A percentile compares a stretch with the other conserved stretches of the same genome.
Evolutionary conservation across 2,797 vertebrate genomes (phyloP).

Genomic region (Cetoscarus ocellatus): DNA sequence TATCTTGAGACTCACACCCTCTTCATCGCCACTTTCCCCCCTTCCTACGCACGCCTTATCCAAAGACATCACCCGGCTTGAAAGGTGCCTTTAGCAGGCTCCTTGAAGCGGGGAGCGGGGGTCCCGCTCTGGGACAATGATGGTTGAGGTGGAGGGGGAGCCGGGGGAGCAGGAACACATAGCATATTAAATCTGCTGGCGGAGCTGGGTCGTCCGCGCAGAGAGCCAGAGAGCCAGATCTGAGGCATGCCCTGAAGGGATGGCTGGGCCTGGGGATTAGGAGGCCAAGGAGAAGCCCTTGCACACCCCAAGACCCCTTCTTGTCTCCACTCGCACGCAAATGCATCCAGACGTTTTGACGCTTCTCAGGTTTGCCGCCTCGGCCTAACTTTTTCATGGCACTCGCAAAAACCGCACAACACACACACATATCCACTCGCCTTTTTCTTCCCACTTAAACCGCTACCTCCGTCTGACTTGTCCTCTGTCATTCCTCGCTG

Average conservation of each 20-base stretch:
- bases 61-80: conserved; percentile 83
- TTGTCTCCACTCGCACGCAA: conserved; percentile 96
- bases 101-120: conserved; percentile 90
- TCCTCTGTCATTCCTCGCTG: conserved; percentile 73
- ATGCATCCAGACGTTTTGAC: conserved; percentile 94
- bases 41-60: conserved; percentile 53
- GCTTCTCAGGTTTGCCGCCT: conserved; percentile 90
- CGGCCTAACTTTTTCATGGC: conserved; percentile 87
- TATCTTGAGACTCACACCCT: conserved; percentile 51
- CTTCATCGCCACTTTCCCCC: conserved; percentile 33
- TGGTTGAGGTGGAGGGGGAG: conserved; percentile 91
- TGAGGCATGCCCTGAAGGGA: conserved; percentile 99
- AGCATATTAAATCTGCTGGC: conserved; percentile 98
- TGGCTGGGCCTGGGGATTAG: conserved; percentile 99
- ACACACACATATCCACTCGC: conserved; percentile 41
- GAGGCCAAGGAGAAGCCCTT: conserved; percentile 93
- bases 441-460: conserved; percentile 43
- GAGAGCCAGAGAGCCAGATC: conserved; percentile 90
- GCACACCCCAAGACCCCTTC: conserved; percentile 91
- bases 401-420: conserved; percentile 72
- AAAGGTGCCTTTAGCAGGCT: conserved; percentile 90
- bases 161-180: conserved; percentile 93
- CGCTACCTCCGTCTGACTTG: conserved; percentile 73
- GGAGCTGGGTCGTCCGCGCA: conserved; percentile 82
- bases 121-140: conserved; percentile 84